Percentiles rank a stretch among this genome's conserved stretches.
phyloP scores from a whole-genome alignment of 2,113 vertebrate species.

The Ailurus styani region DNA sequence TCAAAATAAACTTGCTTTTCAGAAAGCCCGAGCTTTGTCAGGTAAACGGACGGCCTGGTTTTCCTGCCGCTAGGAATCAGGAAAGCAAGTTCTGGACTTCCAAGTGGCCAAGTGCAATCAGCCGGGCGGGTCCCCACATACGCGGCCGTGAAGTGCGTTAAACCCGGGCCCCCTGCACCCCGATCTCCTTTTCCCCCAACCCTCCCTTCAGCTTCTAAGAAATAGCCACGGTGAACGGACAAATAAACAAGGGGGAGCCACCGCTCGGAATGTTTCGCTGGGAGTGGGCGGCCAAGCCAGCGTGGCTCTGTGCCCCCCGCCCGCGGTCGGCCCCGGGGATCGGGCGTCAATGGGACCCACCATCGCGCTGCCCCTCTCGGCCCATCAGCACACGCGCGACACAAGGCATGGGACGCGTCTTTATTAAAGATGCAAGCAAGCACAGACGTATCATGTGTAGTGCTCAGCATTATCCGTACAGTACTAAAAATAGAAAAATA shows the following conservation, averaged over 20 bases:
- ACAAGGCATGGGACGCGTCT: slow-evolving; percentile 72
- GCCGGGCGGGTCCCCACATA: accelerated
- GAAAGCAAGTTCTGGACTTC: accelerated
- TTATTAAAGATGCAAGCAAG: slow-evolving; percentile 84
- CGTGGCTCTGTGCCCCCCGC: accelerated
- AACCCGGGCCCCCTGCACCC: accelerated
- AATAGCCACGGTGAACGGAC: accelerated
- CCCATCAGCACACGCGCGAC: not conserved
- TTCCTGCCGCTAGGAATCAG: accelerated
- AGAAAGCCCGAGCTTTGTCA: not conserved
- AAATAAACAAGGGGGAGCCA: accelerated
- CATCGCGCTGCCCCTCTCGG: accelerated
- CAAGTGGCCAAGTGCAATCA: accelerated
- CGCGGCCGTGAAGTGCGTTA: accelerated
- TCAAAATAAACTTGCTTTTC: not conserved
- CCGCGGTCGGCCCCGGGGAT: not conserved
- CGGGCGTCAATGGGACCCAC: accelerated
- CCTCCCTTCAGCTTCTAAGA: not conserved
- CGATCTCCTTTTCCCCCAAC: accelerated
- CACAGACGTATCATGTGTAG: slow-evolving; percentile 71
- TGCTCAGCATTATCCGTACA: slow-evolving; percentile 74
- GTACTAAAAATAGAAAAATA: slow-evolving; percentile 85
- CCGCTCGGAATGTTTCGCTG: accelerated
- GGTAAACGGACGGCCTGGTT: not conserved
- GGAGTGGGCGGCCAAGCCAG: accelerated